A percentile compares a stretch with the other conserved stretches of the same genome.
Conservation (phyloP, 2,113 vertebrate species). For the Conger conger region DNA sequence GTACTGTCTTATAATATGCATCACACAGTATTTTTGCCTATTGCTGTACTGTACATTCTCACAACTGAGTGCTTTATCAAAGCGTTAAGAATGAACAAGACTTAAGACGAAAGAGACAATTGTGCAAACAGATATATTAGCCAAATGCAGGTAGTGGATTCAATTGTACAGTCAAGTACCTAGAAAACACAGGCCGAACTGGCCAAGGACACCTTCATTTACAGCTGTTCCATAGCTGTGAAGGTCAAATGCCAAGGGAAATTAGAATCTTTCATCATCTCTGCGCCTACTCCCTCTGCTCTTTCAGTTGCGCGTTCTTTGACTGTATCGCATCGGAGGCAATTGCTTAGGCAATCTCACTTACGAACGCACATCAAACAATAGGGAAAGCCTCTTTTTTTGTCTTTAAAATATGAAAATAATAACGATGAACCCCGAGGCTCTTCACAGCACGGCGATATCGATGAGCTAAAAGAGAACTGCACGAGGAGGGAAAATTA, state of each 20-base stretch:
- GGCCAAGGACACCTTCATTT: background rate
- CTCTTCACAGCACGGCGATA: slow-evolving; percentile 25
- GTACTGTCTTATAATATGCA: background rate
- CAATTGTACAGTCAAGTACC: background rate
- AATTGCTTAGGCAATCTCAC: background rate
- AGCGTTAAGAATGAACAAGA: background rate
- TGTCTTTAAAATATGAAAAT: slow-evolving; percentile 19
- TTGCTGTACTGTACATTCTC: background rate
- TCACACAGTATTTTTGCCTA: background rate
- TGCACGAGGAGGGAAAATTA: background rate
- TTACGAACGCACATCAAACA: background rate
- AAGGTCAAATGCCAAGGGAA: slow-evolving; percentile 15
- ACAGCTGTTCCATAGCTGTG: background rate
- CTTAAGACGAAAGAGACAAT: background rate
- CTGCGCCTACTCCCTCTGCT: too few relatives aligned
- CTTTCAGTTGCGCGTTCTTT: background rate
- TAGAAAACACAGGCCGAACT: background rate
- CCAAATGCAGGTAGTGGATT: background rate
- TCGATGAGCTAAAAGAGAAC: slow-evolving; percentile 12
- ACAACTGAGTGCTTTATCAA: background rate
- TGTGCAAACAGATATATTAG: background rate
- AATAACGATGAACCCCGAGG: slow-evolving; percentile 14
- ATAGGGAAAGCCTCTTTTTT: background rate
- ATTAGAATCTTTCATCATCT: background rate
- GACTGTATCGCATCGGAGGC: background rate